Evolutionary conservation across 1,140 invertebrate genomes (phyloP), one percentile per base, ranked within the genome.

Genomic region (Lycorma delicatula): DNA sequence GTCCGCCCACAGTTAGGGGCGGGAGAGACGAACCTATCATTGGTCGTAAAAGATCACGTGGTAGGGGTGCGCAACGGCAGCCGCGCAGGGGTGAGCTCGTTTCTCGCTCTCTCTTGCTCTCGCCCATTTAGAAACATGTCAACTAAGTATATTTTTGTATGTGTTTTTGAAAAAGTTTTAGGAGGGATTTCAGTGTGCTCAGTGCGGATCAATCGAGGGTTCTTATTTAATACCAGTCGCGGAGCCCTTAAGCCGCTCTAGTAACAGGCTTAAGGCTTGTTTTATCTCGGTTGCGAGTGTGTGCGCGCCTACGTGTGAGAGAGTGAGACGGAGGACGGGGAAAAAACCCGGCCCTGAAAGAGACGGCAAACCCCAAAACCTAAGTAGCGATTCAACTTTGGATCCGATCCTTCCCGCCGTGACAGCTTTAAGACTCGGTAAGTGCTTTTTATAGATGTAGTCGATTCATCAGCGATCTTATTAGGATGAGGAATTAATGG

Each of bases 201-300:
- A 58, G 58, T 59, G 59, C 60, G 67, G 69, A 70, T 70, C 69
- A 70, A 70, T 70, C 69, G 67, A 63, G 65, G 64, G 56, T 56
- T 70, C 68, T 71, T 69, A 70, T 69, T 71, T 71, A 71, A 70
- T 70, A 70, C 69, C 64, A 67, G 31, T 63, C 65, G 63, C 63
- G 66, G 69, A 71, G 46, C 49, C 57, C 47, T 58, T 59, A 59
- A 70, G 68, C 68, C 64, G 28, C 61, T 66, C 67, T 64, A 63
- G 69, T 71, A 71, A 71, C 69, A 70, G 67, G 69, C 69, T 71
- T 71, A 71, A 67, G 67, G 64, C 69, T 70, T 71, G 69, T 71
- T 71, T 71, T 70, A 70, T 71, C 68, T 68, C 47, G n/a, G 23
- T 46, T 56, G 56, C 48, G 56, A 23, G 56, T 36, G 56, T 41